Percentiles rank a stretch among this genome's conserved stretches.
phyloP scores from a whole-genome alignment of 2,888 invertebrate species.

The Lasioglossum oenotherae region DNA sequence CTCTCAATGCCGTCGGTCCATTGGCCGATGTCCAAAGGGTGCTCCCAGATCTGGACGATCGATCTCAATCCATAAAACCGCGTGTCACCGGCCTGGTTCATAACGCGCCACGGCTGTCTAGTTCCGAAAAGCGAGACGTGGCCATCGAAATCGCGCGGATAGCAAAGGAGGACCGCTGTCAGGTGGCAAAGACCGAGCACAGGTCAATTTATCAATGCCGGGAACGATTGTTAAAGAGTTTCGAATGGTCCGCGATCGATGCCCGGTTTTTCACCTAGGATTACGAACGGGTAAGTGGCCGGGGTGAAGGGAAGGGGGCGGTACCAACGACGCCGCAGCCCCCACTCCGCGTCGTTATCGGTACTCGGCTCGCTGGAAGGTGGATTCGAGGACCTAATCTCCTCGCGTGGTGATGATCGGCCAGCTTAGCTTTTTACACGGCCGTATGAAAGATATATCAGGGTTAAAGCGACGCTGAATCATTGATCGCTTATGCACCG shows the following conservation, averaged over 20 bases:
- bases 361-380: neutral
- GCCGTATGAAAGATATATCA: neutral
- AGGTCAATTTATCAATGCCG: neutral
- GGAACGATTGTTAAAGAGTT: constrained; percentile 6
- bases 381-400: neutral
- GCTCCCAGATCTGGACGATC: neutral
- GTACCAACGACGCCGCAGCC: neutral
- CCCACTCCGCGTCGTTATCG: neutral
- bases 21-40: neutral
- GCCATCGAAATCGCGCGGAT: neutral
- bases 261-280: neutral
- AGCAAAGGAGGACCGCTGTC: neutral
- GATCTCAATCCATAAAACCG: constrained; percentile 6
- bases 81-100: constrained; percentile 2
- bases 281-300: neutral
- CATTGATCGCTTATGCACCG: constrained; percentile 6
- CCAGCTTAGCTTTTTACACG: constrained; percentile 8
- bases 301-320: neutral
- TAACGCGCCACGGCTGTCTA: neutral
- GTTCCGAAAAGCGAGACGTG: neutral
- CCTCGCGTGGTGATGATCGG: neutral
- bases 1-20: neutral
- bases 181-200: neutral
- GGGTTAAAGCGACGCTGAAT: constrained; percentile 1
- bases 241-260: neutral